Percentiles rank a stretch among this genome's conserved stretches.
Conservation (phyloP, 2,888 invertebrate genomes). For the Andrena minutula region DNA sequence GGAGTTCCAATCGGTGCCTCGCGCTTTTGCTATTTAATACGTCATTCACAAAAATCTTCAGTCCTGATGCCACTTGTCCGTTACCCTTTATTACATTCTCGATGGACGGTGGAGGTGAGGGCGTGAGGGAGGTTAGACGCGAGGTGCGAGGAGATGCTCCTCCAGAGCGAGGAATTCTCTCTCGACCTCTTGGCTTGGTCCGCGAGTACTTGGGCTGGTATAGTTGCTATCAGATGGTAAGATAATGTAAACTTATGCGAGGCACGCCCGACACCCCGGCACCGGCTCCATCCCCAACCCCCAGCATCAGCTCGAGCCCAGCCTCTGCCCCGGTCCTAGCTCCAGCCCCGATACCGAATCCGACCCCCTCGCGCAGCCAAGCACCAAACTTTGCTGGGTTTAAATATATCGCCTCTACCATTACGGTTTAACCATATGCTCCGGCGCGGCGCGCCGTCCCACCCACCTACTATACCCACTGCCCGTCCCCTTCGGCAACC, state of each 20-base stretch:
- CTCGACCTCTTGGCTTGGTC: slow-evolving; percentile 62
- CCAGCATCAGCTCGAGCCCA: slow-evolving; percentile 70
- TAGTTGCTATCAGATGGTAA: slow-evolving; percentile 83
- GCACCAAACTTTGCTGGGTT: slow-evolving; percentile 83
- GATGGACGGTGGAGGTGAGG: slow-evolving; percentile 14
- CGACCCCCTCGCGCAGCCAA: slow-evolving; percentile 64
- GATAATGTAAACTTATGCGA: slow-evolving; percentile 85
- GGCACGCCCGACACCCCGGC: slow-evolving; percentile 81
- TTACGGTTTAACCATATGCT: slow-evolving; percentile 84
- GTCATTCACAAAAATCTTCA: background rate
- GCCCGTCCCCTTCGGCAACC: slow-evolving; percentile 55
- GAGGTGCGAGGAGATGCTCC: slow-evolving; percentile 20
- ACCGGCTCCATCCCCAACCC: slow-evolving; percentile 73
- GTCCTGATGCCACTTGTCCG: background rate
- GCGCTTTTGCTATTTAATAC: background rate
- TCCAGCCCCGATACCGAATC: slow-evolving; percentile 74
- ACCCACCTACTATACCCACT: slow-evolving; percentile 36
- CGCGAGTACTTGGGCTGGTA: slow-evolving; percentile 54
- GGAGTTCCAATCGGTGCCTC: background rate
- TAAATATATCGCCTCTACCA: slow-evolving; percentile 83
- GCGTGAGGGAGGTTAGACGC: background rate
- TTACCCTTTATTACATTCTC: slow-evolving; percentile 5
- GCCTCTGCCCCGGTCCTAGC: slow-evolving; percentile 72
- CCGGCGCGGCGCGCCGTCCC: slow-evolving; percentile 56
- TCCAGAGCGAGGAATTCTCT: slow-evolving; percentile 54